A percentile compares a stretch with the other conserved stretches of the same genome.
These are phyloP conservation scores for Dryobotodes eremita DNA, from an alignment of 2,888 invertebrate genomes.

Conservation along the genomic window DNA sequence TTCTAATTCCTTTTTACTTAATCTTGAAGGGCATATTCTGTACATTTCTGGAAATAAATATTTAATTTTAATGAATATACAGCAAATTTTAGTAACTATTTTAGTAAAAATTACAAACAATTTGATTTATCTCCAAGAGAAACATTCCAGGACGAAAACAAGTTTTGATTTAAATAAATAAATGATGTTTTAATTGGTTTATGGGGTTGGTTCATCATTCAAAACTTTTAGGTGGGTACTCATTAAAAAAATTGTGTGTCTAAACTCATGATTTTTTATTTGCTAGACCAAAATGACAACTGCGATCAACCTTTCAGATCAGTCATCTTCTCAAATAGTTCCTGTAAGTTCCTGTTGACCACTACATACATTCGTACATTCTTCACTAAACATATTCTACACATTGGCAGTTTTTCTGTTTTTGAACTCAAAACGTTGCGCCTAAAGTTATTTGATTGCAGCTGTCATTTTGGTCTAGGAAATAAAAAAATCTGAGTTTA, in stretches of 20 bases:
- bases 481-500: neutral
- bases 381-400: too few relatives aligned
- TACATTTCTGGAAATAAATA: slow-evolving; percentile 70
- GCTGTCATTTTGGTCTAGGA: too few relatives aligned
- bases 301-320: too few relatives aligned
- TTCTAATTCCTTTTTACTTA: slow-evolving; percentile 92
- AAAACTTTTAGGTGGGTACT: neutral
- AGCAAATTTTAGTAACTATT: neutral
- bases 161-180: neutral
- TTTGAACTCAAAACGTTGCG: too few relatives aligned
- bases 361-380: too few relatives aligned
- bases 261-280: too few relatives aligned
- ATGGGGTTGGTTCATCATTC: neutral
- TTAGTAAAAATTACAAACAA: neutral
- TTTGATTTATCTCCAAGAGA: neutral
- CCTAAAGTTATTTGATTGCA: too few relatives aligned
- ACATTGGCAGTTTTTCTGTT: too few relatives aligned
- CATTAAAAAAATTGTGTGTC: neutral
- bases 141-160: neutral
- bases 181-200: neutral
- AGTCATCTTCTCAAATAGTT: too few relatives aligned
- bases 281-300: too few relatives aligned
- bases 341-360: too few relatives aligned
- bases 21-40: slow-evolving; percentile 86
- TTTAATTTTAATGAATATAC: neutral